Percentiles rank a stretch among this genome's conserved stretches.
These are phyloP conservation scores for Gymnoscopelus microlampas DNA, from an alignment of 2,797 vertebrate species.

Conservation along the genomic window DNA sequence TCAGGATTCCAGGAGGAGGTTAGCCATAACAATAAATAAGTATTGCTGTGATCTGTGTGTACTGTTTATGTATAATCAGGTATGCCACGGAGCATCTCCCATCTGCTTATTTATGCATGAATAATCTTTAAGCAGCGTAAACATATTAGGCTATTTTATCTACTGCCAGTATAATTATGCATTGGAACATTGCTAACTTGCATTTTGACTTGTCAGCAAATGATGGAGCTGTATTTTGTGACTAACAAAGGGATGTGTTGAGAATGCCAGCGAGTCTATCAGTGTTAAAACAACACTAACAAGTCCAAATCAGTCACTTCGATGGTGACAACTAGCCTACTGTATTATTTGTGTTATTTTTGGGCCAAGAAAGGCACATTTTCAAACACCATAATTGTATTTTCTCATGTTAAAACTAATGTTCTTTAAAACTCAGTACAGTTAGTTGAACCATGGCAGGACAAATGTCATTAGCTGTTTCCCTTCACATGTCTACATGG, in stretches of 20 bases:
- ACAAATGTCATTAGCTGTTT: conserved; percentile 17
- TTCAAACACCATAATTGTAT: conserved; percentile 4
- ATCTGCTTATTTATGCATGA: conserved; percentile 11
- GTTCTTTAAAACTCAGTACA: conserved; percentile 13
- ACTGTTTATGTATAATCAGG: neutral
- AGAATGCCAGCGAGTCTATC: conserved; percentile 53
- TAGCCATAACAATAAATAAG: neutral
- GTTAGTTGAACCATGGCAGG: neutral
- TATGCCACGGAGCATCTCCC: neutral
- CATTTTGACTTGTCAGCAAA: conserved; percentile 11
- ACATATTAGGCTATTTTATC: conserved; percentile 36
- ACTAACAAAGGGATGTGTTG: conserved; percentile 38
- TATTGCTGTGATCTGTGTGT: neutral
- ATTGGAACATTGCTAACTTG: conserved; percentile 30
- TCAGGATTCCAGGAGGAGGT: neutral
- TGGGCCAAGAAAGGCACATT: conserved; percentile 2
- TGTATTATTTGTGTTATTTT: conserved; percentile 27
- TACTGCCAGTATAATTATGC: conserved; percentile 35
- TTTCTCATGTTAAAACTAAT: conserved; percentile 8
- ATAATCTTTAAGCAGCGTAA: conserved; percentile 5
- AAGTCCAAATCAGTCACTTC: conserved; percentile 23
- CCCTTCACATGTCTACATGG: neutral
- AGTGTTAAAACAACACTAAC: conserved; percentile 13
- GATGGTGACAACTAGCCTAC: conserved; percentile 38
- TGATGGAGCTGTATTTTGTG: neutral